Evolutionary conservation across 1,140 invertebrate genomes (phyloP).

Genomic region (Drosophila pallidifrons): DNA sequence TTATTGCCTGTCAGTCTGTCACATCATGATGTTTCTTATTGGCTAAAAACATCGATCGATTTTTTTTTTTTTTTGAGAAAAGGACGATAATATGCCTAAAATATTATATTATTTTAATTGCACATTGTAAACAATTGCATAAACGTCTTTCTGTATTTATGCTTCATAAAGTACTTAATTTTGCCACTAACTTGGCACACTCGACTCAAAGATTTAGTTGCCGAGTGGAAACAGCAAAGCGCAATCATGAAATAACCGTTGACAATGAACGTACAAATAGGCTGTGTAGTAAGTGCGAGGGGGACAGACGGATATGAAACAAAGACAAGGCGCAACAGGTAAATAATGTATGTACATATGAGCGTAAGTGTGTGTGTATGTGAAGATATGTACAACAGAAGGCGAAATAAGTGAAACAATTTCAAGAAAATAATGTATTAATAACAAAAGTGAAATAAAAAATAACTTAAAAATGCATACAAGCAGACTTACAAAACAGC

Average conservation of each 20-base stretch:
- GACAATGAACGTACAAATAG: slow-evolving; percentile 57
- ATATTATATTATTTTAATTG: too few relatives aligned
- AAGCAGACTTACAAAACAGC: slow-evolving; percentile 56
- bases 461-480: slow-evolving; percentile 24
- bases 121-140: too few relatives aligned
- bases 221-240: slow-evolving; percentile 48
- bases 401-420: slow-evolving; percentile 29
- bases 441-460: slow-evolving; percentile 41
- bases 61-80: too few relatives aligned
- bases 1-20: too few relatives aligned
- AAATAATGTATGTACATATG: slow-evolving; percentile 44
- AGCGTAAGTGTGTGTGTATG: neutral
- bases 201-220: neutral
- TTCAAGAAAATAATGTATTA: slow-evolving; percentile 51
- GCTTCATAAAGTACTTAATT: neutral
- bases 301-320: slow-evolving; percentile 19
- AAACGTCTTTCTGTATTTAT: too few relatives aligned
- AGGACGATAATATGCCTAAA: too few relatives aligned
- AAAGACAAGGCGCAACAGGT: slow-evolving; percentile 56
- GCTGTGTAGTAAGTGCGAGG: slow-evolving; percentile 28
- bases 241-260: slow-evolving; percentile 61
- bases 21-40: too few relatives aligned
- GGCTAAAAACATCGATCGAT: too few relatives aligned
- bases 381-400: slow-evolving; percentile 31
- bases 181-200: neutral